Evolutionary conservation across 1,140 invertebrate genomes (phyloP).

Genomic region (Conus ventricosus): DNA sequence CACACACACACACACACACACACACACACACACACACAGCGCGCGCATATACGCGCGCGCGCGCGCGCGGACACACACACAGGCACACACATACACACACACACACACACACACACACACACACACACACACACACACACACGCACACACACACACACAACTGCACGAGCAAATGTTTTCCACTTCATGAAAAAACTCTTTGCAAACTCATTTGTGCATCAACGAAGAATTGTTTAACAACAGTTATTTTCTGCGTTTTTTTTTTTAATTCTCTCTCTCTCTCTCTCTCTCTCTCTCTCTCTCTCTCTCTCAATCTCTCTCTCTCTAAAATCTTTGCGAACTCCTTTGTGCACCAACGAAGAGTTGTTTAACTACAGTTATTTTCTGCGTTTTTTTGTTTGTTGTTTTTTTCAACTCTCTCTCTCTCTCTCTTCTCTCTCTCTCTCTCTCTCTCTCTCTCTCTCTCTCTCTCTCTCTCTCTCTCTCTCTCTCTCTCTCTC

Average conservation of each 20-base stretch:
- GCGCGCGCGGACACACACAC: background rate
- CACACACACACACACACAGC: conserved; percentile 12
- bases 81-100: background rate
- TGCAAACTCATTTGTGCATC: too few relatives aligned
- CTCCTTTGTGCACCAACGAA: too few relatives aligned
- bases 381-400: too few relatives aligned
- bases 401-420: background rate
- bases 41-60: too few relatives aligned
- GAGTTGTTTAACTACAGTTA: too few relatives aligned
- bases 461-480: background rate
- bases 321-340: too few relatives aligned
- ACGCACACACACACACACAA: background rate
- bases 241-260: background rate
- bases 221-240: too few relatives aligned
- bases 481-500: conserved; percentile 1
- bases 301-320: too few relatives aligned
- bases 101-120: background rate
- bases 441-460: background rate
- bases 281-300: background rate
- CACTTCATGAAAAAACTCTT: background rate
- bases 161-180: background rate
- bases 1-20: conserved; percentile 17
- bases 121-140: background rate
- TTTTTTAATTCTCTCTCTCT: background rate
- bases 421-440: background rate